Evolutionary conservation across 2,888 invertebrate species (phyloP), one percentile per base, ranked within the genome.

Genomic region (Diaphora mendica): DNA sequence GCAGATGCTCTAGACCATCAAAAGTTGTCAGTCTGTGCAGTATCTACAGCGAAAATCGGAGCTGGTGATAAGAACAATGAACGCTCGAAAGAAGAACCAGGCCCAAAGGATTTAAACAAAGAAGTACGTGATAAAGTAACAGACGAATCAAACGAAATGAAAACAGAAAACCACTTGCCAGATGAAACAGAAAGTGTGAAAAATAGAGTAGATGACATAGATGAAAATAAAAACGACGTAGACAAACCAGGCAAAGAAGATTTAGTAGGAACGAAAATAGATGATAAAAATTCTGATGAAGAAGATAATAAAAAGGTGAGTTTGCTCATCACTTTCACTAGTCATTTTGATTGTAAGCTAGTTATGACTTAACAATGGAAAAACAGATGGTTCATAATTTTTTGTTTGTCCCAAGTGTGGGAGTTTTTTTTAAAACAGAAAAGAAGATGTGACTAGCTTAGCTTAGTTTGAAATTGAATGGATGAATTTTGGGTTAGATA

Each of bases 21-120:
- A 85, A 98, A 98, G 90, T 88, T 98, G 74, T 96, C 98, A 0
- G 97, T 98, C 1, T 97, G 98, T 89, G 96, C 98, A 0, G 89
- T 98, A 23, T 98, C 98, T 0, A 96, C 95, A 78, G 97, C 96
- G 0, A 96, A 97, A 74, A 97, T 97, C 7, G 97, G 97, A 64
- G 97, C 97, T 9, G 97, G 96, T 2, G 70, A 74, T 62, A 79
- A 83, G 1, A 82, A 81, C 23, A 23, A 11, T 20, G 89, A 90
- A 7, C 86, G 72, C 13, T 71, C 75, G 2, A 72, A 68, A 3
- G 26, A 70, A 9, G 55, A 71, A 0, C 35, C 71, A 4, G n/a
- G 68, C n/a, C n/a, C 0, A n/a, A 55, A n/a, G 1, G n/a, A n/a
- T 11, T 17, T 55, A 8, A 55, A 3, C 5, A n/a, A 55, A 55